Base-by-base conservation (phyloP, 2,888 invertebrate genomes). In the Halictus quadricinctus region DNA sequence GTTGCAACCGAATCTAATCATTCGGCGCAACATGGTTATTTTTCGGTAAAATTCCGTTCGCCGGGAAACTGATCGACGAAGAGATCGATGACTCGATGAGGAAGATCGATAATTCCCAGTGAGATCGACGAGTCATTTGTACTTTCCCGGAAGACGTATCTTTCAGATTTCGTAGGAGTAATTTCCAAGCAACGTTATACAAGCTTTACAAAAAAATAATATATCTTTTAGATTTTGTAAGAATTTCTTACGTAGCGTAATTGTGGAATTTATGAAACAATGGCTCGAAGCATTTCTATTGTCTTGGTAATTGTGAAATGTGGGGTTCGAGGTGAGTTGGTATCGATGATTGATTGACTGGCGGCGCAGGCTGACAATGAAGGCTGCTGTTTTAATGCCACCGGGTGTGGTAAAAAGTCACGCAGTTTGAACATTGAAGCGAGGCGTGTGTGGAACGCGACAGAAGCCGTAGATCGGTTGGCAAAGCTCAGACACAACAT, bases 381-480 rank as follows among this genome's bases (percentile, higher is more conserved):
- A 8, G 4, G 15, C 46, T 64, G 15, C 46, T 64, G 72, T 81
- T 73, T 79, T 7, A 72, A 70, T 29, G 36, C 25, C 4, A 0
- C 72, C 12, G 48, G 48, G 54, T 21, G 43, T 25, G 46, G 81
- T 64, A 73, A 76, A 83, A 86, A 77, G 69, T 79, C 66, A 73
- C 76, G 72, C 74, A 81, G 79, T 79, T 76, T 13, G 79, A 81
- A 79, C n/a, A 80, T 64, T 48, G 43, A 86, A 84, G 54, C 58
- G 73, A 46, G 54, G 21, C 36, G 80, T 78, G 76, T 72, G 73
- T 83, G 72, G 83, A 86, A 85, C 85, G 81, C 83, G 89, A 91
- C 85, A 87, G 92, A 92, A 92, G 89, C 92, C 91, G 84, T 92
- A 92, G 91, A 86, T 91, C 84, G 87, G 88, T 90, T 88, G 85